Conservation (phyloP, 2,888 invertebrate genomes). For the Chalcosyrphus nemorum region DNA sequence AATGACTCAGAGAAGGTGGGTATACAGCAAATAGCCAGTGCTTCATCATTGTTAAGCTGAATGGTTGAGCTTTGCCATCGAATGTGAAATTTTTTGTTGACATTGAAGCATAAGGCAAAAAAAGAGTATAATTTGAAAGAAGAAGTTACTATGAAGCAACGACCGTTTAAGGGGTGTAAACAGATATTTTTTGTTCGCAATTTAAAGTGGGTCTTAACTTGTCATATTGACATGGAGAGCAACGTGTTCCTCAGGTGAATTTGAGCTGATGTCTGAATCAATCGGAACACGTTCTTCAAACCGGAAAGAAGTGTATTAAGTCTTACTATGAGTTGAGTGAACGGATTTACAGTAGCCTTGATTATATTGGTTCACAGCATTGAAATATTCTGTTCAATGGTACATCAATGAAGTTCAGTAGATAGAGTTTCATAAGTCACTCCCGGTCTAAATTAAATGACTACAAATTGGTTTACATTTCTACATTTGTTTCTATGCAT, state of each 20-base stretch:
- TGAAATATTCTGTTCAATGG: too few species aligned
- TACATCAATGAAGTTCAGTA: too few species aligned
- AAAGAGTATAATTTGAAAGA: neutral
- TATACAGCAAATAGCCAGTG: slow-evolving; percentile 3
- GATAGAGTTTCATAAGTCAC: too few species aligned
- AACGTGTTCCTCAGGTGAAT: neutral
- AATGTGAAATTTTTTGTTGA: slow-evolving; percentile 16
- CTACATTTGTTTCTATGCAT: too few species aligned
- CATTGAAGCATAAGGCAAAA: neutral
- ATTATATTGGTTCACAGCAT: too few species aligned
- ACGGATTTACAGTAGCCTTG: too few species aligned
- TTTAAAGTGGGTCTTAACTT: neutral
- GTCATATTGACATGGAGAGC: neutral
- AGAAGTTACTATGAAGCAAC: slow-evolving; percentile 14
- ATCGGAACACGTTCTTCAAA: neutral
- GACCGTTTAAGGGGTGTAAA: slow-evolving; percentile 21
- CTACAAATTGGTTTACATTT: too few species aligned
- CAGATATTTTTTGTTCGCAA: neutral
- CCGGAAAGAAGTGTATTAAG: neutral
- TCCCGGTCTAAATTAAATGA: too few species aligned
- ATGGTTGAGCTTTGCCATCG: slow-evolving; percentile 14
- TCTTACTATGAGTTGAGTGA: too few species aligned
- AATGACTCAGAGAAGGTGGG: slow-evolving; percentile 21
- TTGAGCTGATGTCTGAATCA: neutral
- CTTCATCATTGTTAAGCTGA: slow-evolving; percentile 30